These are phyloP conservation scores for Scaptomyza reducta DNA, from an alignment of 2,888 invertebrate species.

Conservation along the genomic window DNA sequence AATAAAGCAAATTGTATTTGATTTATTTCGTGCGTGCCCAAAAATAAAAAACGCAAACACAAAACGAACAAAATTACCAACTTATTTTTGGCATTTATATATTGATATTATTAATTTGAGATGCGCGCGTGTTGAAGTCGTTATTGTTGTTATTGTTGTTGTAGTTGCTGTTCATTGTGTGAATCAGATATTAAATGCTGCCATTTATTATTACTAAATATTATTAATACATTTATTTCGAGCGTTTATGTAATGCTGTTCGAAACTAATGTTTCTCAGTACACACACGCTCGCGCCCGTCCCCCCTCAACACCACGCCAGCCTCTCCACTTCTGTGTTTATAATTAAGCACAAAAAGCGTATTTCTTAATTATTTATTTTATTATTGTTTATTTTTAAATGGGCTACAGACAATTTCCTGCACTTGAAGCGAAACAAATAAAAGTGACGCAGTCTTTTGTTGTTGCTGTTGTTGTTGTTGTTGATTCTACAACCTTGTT, in stretches of 20 bases:
- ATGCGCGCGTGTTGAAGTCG: conserved; percentile 63
- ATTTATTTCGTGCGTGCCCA: conserved; percentile 73
- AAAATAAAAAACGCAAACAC: conserved; percentile 70
- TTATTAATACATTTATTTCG: conserved; percentile 75
- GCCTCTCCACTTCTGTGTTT: conserved; percentile 53
- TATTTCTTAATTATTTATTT: conserved; percentile 80
- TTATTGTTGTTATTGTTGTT: conserved; percentile 44
- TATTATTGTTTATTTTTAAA: conserved; percentile 81
- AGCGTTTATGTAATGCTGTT: conserved; percentile 74
- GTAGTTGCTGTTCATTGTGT: conserved; percentile 51
- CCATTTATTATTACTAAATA: conserved; percentile 34
- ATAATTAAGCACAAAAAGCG: conserved; percentile 75
- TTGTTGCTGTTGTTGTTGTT: conserved; percentile 11
- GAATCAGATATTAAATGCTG: conserved; percentile 66
- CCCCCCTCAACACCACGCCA: no score
- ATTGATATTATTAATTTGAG: conserved; percentile 77
- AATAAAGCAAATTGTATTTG: conserved; percentile 47
- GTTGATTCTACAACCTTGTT: conserved; percentile 47
- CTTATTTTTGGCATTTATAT: conserved; percentile 37
- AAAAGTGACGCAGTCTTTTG: conserved; percentile 74
- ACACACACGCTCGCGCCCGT: conserved; percentile 1
- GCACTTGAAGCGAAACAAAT: conserved; percentile 78
- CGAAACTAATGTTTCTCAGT: conserved; percentile 15
- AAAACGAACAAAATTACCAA: conserved; percentile 14
- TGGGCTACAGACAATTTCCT: conserved; percentile 81